These are phyloP conservation scores for Stomatorhinus ivindoensis DNA, from an alignment of 2,113 vertebrate species.

Conservation along the genomic window DNA sequence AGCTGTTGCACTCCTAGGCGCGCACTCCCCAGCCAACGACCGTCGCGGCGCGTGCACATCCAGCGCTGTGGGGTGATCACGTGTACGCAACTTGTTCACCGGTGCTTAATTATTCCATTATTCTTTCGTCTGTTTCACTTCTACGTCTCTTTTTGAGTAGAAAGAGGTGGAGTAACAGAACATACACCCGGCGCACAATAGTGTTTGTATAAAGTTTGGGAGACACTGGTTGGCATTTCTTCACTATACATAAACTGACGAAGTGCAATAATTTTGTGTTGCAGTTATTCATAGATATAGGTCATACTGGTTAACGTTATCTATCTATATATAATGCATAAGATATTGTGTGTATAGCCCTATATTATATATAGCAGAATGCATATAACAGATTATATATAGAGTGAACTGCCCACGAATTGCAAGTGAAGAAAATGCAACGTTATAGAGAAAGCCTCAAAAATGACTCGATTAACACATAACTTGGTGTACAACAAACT, in stretches of 20 bases:
- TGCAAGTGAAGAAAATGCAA: background rate
- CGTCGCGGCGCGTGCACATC: slow-evolving; percentile 51
- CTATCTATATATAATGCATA: background rate
- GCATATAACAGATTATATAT: background rate
- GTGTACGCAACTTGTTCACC: slow-evolving; percentile 12
- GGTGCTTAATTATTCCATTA: slow-evolving; percentile 9
- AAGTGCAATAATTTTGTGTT: background rate
- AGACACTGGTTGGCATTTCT: background rate
- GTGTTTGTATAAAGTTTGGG: background rate
- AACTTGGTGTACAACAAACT: background rate
- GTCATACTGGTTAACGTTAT: background rate
- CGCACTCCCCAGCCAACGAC: slow-evolving; percentile 36
- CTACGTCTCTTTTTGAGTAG: background rate
- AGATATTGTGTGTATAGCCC: background rate
- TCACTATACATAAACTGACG: background rate
- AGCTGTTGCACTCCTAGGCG: slow-evolving; percentile 60
- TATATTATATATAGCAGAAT: background rate
- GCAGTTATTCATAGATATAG: background rate
- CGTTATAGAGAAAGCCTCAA: background rate
- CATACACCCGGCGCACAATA: background rate
- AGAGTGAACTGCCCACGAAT: background rate
- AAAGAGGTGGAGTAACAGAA: background rate
- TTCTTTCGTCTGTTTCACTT: background rate
- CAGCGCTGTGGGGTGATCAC: slow-evolving; percentile 16
- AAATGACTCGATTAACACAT: background rate